Conservation (phyloP, 2,113 vertebrate genomes). For the Apus apus region DNA sequence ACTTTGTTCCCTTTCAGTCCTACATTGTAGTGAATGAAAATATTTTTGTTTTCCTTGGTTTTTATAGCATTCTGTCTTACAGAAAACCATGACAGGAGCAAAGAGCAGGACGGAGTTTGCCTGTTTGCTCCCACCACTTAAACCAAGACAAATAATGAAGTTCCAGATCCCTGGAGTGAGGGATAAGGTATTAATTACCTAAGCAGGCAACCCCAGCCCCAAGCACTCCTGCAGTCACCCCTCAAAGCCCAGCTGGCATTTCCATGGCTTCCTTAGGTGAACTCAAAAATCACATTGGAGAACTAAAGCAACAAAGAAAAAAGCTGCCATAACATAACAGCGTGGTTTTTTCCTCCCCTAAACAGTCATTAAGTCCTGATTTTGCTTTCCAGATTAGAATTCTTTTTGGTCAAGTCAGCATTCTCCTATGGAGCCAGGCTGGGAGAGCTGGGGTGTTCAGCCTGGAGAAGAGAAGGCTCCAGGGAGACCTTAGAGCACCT, state of each 20-base stretch:
- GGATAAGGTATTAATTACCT: background rate
- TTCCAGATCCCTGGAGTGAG: background rate
- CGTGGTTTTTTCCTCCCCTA: background rate
- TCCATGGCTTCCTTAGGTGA: background rate
- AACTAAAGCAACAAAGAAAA: background rate
- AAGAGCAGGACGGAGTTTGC: background rate
- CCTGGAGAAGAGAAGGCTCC: too few species aligned
- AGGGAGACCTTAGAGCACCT: too few species aligned
- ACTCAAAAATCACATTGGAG: background rate
- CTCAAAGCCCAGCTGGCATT: background rate
- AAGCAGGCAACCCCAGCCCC: background rate
- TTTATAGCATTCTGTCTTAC: background rate
- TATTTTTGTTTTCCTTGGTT: background rate
- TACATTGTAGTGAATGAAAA: background rate
- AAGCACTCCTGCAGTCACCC: background rate
- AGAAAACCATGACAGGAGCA: accelerated
- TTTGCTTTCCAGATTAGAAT: background rate
- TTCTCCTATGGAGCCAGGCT: too few species aligned
- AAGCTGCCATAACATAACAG: background rate
- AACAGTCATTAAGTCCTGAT: background rate
- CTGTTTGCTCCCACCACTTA: background rate
- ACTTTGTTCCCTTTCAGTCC: background rate
- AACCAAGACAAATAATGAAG: background rate
- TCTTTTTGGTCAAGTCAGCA: background rate
- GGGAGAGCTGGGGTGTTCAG: too few species aligned